phyloP scores from a whole-genome alignment of 2,113 vertebrate genomes.

The Sebastes schlegelii region DNA sequence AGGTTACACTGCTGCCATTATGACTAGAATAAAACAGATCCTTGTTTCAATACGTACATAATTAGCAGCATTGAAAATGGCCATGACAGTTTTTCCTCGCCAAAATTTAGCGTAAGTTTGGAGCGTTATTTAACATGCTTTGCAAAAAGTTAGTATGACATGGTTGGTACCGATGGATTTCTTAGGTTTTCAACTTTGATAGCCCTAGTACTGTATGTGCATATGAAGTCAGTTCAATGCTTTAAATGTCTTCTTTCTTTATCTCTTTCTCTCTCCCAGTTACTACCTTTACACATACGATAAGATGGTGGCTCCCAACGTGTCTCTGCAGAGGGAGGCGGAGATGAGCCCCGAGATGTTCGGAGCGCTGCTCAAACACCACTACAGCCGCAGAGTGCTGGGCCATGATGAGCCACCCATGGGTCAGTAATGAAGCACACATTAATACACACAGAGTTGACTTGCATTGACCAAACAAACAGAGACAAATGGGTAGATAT shows the following conservation, averaged over 20 bases:
- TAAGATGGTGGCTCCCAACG: slow-evolving; percentile 97
- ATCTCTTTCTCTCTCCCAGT: slow-evolving; percentile 72
- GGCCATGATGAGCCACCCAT: slow-evolving; percentile 79
- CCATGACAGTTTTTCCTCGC: no score
- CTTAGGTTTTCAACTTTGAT: no score
- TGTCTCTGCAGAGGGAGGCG: slow-evolving; percentile 87
- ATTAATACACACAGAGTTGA: not conserved
- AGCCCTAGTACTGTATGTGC: not conserved
- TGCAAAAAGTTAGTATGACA: no score
- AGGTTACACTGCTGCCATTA: not conserved
- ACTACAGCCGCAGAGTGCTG: slow-evolving; percentile 81
- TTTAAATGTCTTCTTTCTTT: slow-evolving; percentile 20
- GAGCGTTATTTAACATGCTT: no score
- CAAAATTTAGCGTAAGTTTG: no score
- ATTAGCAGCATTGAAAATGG: not conserved
- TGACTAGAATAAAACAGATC: slow-evolving; percentile 12
- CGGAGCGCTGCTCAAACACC: slow-evolving; percentile 86
- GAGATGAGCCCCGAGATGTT: slow-evolving; percentile 86
- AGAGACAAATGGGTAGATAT: not conserved
- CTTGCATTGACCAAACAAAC: not conserved
- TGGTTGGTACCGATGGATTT: no score
- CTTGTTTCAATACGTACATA: not conserved
- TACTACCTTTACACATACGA: slow-evolving; percentile 98
- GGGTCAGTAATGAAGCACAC: slow-evolving; percentile 72
- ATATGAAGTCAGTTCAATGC: not conserved